Base-by-base conservation (phyloP, 2,888 invertebrate species). In the Pemphredon lugubris region DNA sequence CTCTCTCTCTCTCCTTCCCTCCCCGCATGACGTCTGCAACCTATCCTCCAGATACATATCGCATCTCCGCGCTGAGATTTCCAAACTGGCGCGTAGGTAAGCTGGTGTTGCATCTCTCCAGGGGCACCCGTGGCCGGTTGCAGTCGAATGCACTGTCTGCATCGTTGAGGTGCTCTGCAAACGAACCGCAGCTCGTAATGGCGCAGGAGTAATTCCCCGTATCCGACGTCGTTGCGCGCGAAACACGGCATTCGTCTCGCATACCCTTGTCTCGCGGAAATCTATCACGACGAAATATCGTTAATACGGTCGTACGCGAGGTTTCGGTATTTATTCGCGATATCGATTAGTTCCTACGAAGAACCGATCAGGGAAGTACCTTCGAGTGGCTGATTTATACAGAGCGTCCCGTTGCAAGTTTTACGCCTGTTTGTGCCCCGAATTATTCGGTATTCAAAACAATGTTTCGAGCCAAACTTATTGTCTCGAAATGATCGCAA, bases 51-150 rank as follows among this genome's bases (percentile, higher is more conserved):
- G 80, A 83, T n/a, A n/a, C 77, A 77, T 82, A 81, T 81, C 79
- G 81, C 84, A 80, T 86, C 81, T 83, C 82, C 77, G 63, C 78
- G 81, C 83, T 57, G 85, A 86, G 88, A 88, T 88, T 88, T 87
- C 81, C 73, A 82, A 86, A 85, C 82, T 83, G 77, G 79, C 82
- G 77, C 75, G 83, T 80, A 78, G 75, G 61, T 76, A 79, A 79
- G 75, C 75, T 61, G 75, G 76, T 79, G 79, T 69, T 81, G 85
- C 84, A 83, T 79, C 75, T 70, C 79, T 77, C 79, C 44, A 71
- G 79, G 84, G 84, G 77, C 26, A 75, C 74, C 44, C 75, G 78
- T 77, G 81, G 82, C 83, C 79, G 76, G 82, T 73, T 81, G 79
- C 82, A 83, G 80, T 79, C 77, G 82, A 79, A 84, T 85, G 84